Conservation (phyloP, 2,113 vertebrate genomes). For the Petaurus breviceps region DNA sequence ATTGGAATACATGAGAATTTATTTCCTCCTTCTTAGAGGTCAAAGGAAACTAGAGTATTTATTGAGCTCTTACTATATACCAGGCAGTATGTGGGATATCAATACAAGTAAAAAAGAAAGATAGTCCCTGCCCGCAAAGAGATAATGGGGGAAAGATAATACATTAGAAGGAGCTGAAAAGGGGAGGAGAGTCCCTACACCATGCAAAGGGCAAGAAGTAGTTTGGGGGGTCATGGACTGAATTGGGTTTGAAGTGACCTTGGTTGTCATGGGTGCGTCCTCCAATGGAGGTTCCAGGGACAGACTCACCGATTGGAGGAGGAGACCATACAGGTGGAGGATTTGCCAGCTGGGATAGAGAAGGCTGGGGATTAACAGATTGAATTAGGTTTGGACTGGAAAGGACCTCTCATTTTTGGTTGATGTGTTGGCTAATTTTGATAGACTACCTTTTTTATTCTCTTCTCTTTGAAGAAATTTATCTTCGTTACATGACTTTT, state of each 20-base stretch:
- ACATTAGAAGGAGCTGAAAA: neutral
- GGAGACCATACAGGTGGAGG: neutral
- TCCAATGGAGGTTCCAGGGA: neutral
- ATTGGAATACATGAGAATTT: slow-evolving; percentile 1
- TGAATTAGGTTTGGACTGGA: neutral
- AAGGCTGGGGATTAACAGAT: neutral
- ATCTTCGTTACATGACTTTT: neutral
- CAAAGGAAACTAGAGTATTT: neutral
- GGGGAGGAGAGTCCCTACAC: neutral
- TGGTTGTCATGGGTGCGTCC: neutral
- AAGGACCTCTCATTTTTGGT: neutral
- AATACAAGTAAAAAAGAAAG: neutral
- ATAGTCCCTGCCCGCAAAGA: neutral
- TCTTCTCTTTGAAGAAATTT: neutral
- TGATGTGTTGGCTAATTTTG: neutral
- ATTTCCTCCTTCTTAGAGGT: slow-evolving; percentile 31
- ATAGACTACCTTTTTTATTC: neutral
- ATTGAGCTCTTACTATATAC: neutral
- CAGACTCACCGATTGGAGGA: neutral
- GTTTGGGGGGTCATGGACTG: neutral
- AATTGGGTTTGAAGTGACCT: neutral
- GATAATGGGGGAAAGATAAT: neutral
- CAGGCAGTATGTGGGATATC: neutral
- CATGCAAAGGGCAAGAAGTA: neutral
- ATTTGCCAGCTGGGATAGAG: neutral